These are phyloP conservation scores for Cinara cedri DNA, from an alignment of 2,888 invertebrate genomes.

Conservation along the genomic window DNA sequence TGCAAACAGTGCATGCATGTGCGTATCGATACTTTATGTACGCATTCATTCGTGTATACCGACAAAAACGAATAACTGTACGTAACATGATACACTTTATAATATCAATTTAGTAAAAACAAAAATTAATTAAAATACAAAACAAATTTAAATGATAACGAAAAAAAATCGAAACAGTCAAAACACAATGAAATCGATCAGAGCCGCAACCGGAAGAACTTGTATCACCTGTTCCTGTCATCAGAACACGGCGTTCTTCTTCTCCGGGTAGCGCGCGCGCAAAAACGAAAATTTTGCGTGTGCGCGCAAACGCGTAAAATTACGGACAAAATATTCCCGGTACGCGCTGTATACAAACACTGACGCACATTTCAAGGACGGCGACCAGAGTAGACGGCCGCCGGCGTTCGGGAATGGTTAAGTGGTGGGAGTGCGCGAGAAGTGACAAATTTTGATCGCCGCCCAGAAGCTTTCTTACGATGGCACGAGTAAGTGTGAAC, in stretches of 20 bases:
- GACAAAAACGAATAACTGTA: neutral
- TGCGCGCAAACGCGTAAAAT: too few relatives aligned
- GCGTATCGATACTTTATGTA: neutral
- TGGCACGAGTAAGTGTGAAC: too few relatives aligned
- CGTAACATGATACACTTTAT: neutral
- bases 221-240: neutral
- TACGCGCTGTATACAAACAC: too few relatives aligned
- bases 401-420: too few relatives aligned
- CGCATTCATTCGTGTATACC: too few relatives aligned
- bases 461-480: too few relatives aligned
- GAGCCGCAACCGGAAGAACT: neutral
- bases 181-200: neutral
- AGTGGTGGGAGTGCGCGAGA: too few relatives aligned
- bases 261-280: conserved; percentile 1
- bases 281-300: too few relatives aligned
- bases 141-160: neutral
- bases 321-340: too few relatives aligned
- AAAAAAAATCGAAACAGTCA: conserved; percentile 2
- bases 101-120: conserved; percentile 1
- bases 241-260: neutral
- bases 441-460: too few relatives aligned
- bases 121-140: neutral
- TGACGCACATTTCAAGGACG: too few relatives aligned
- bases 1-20: neutral
- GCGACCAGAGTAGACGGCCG: too few relatives aligned